Conservation (phyloP, 2,797 vertebrate species). For the Liasis olivaceus region DNA sequence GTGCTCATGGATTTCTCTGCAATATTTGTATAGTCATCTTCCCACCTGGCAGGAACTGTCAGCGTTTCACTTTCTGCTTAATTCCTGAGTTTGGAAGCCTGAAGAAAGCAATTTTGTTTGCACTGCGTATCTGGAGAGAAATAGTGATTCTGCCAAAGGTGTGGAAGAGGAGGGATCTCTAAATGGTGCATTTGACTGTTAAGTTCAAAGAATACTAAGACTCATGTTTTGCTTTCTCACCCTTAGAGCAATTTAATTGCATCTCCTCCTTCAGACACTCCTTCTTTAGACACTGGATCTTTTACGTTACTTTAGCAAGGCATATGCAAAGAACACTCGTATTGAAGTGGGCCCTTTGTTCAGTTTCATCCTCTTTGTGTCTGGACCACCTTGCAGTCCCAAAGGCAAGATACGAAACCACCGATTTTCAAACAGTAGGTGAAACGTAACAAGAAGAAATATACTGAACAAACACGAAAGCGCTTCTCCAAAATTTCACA, state of each 20-base stretch:
- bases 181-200: constrained; percentile 25
- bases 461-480: not conserved
- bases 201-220: not conserved
- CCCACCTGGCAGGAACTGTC: constrained; percentile 30
- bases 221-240: constrained; percentile 1
- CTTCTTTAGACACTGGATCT: constrained; percentile 16
- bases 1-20: constrained; percentile 59
- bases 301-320: not conserved
- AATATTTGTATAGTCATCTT: constrained; percentile 49
- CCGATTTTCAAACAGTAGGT: not conserved
- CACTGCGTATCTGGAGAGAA: constrained; percentile 21
- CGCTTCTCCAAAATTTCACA: not conserved
- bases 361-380: fast-evolving
- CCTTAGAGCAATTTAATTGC: not conserved
- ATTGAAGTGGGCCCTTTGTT: not conserved
- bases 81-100: constrained; percentile 18
- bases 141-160: constrained; percentile 46
- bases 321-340: not conserved
- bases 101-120: constrained; percentile 16
- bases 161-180: constrained; percentile 15
- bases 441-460: not conserved
- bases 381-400: no score
- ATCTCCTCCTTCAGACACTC: not conserved
- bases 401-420: not conserved
- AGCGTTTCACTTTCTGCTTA: constrained; percentile 13